Percentiles rank a stretch among this genome's conserved stretches.
Evolutionary conservation across 2,888 invertebrate species (phyloP).

Genomic region (Drosophila percnosoma): DNA sequence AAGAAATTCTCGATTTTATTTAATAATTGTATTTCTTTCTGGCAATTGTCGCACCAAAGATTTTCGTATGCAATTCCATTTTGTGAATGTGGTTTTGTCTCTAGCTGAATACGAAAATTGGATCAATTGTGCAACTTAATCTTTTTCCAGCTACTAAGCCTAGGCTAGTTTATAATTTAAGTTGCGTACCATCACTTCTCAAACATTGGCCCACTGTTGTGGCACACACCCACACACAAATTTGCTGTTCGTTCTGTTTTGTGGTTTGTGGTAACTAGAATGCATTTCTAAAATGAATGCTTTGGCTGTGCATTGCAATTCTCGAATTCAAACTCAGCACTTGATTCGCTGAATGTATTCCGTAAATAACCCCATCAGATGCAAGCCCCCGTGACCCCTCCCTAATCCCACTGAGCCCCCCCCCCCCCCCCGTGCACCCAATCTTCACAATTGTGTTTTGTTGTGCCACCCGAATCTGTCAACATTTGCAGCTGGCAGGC

Average conservation of each 20-base stretch:
- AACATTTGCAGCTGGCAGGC: conserved; percentile 54
- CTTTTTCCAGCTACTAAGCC: neutral
- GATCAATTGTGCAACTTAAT: neutral
- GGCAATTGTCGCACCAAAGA: neutral
- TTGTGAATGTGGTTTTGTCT: neutral
- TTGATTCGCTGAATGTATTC: conserved; percentile 45
- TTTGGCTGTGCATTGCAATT: conserved; percentile 34
- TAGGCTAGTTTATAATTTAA: neutral
- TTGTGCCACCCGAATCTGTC: conserved; percentile 64
- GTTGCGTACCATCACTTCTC: neutral
- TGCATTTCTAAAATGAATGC: conserved; percentile 50
- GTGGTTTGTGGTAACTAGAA: conserved; percentile 48
- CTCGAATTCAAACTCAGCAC: conserved; percentile 27
- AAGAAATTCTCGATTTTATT: neutral
- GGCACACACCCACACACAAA: neutral
- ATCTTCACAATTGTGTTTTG: conserved; percentile 67
- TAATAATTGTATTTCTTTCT: neutral
- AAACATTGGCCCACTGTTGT: conserved; percentile 11
- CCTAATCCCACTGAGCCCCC: neutral
- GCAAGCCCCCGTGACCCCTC: neutral
- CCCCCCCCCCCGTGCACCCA: neutral
- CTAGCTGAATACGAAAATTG: neutral
- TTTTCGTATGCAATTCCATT: neutral
- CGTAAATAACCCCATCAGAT: conserved; percentile 13
- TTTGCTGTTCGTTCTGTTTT: conserved; percentile 46